Base-by-base conservation (phyloP, 2,888 invertebrate species). In the Psococerastis gibbosa region DNA sequence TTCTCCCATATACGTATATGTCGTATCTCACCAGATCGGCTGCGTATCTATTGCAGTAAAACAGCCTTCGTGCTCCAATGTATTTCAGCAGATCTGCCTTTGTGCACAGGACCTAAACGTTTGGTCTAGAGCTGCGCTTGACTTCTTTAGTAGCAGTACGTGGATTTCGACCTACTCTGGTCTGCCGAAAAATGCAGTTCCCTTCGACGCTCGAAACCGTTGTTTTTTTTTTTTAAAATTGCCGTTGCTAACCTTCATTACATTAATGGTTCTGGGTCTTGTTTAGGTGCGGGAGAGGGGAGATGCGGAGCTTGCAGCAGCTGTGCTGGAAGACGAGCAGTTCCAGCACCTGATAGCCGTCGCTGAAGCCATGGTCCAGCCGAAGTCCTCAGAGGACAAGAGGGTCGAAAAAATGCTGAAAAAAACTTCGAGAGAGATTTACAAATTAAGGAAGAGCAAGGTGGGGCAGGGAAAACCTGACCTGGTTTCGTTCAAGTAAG, bases 401-500 rank as follows among this genome's bases (percentile, higher is more conserved):
- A 67, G 78, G 60, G 71, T 82, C 51, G 75, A 83, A 60, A 78
- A 83, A 53, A 73, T 91, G 61, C 68, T 92, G 51, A 76, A 80
- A 63, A 79, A 83, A 57, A 88, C 89, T 9, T 85, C 85, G 46
- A 74, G 85, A 56, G 92, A 94, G 64, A 87, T 92, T 53, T 87
- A 91, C 63, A 80, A 87, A 52, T 67, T 94, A 48, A 67, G 91
- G 51, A 82, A 85, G 61, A 84, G 83, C 42, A 76, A 84, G 57
- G 81, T 82, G 52, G 84, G 85, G 41, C 81, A 82, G 54, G 78
- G 87, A 49, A 83, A 85, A 58, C 89, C 91, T 0, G 89, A 92
- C 63, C 69, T 88, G 50, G 80, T 88, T 54, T 87, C 89, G 41
- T 92, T 91, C 66, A 87, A 84, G 89, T 89, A 60, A 73, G 79